phyloP scores from a whole-genome alignment of 2,888 invertebrate species.

The Melinaea marsaeus region DNA sequence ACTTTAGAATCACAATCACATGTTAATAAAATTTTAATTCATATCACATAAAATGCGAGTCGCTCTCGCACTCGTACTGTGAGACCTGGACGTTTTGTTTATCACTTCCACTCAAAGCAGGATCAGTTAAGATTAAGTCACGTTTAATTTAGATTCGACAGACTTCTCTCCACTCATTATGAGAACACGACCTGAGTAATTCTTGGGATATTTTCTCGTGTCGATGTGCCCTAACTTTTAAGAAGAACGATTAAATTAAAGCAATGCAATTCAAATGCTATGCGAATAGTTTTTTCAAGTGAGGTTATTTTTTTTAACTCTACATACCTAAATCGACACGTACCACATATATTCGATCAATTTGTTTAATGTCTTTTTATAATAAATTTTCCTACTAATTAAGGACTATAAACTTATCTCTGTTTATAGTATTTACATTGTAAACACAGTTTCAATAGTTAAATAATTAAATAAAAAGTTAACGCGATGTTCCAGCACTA shows the following conservation, averaged over 20 bases:
- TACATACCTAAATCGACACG: no score
- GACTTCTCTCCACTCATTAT: not conserved
- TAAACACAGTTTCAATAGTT: not conserved
- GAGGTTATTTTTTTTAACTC: no score
- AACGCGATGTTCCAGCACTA: conserved; percentile 10
- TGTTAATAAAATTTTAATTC: not conserved
- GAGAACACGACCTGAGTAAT: conserved; percentile 1
- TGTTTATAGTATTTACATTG: no score
- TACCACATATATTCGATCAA: no score
- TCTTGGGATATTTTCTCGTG: not conserved
- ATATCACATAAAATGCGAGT: conserved; percentile 2
- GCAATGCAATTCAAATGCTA: no score
- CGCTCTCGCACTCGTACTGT: not conserved
- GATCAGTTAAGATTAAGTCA: conserved; percentile 1
- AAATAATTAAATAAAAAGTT: not conserved
- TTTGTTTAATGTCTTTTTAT: no score
- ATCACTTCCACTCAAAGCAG: conserved; percentile 1
- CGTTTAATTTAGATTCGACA: conserved; percentile 2
- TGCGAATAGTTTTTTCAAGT: no score
- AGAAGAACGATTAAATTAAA: no score
- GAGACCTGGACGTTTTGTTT: not conserved
- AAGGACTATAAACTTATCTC: no score
- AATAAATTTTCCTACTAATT: no score
- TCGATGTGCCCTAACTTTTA: no score
- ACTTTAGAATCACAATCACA: no score